A percentile compares a stretch with the other conserved stretches of the same genome.
phyloP scores from a whole-genome alignment of 2,797 vertebrate genomes.

The Leptodactylus fallax region DNA sequence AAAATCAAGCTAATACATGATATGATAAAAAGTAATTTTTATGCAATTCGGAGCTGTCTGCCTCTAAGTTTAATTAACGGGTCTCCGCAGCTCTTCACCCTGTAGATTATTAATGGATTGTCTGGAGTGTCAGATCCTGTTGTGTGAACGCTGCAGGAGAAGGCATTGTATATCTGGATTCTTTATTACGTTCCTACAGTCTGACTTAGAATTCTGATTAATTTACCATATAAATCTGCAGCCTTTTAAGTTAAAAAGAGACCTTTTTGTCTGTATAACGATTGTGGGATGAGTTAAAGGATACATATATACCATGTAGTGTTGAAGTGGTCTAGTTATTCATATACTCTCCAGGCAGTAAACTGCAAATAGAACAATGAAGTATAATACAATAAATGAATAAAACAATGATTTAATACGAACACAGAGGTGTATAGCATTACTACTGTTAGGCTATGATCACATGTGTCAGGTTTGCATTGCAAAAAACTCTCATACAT shows the following conservation, averaged over 20 bases:
- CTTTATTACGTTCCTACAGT: constrained; percentile 14
- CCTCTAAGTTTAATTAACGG: constrained; percentile 35
- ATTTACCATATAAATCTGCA: constrained; percentile 27
- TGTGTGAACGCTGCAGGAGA: constrained; percentile 43
- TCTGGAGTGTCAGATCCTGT: constrained; percentile 44
- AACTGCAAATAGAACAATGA: not conserved
- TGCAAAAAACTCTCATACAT: not conserved
- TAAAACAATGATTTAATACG: not conserved
- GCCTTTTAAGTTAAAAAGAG: not conserved
- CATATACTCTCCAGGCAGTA: not conserved
- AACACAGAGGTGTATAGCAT: not conserved
- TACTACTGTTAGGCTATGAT: not conserved
- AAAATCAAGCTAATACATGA: constrained; percentile 31
- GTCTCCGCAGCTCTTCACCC: constrained; percentile 27
- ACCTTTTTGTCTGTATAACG: not conserved
- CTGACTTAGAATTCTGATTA: constrained; percentile 29
- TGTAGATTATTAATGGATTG: constrained; percentile 38
- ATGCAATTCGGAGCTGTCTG: constrained; percentile 40
- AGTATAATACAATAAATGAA: not conserved
- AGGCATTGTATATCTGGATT: constrained; percentile 19
- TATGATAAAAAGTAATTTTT: constrained; percentile 30
- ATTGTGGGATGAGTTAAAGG: not conserved
- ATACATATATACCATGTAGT: not conserved
- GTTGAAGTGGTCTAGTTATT: not conserved
- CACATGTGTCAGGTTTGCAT: not conserved